These are phyloP conservation scores for Mythimna lalbum DNA, from an alignment of 2,888 invertebrate genomes.

Conservation along the genomic window DNA sequence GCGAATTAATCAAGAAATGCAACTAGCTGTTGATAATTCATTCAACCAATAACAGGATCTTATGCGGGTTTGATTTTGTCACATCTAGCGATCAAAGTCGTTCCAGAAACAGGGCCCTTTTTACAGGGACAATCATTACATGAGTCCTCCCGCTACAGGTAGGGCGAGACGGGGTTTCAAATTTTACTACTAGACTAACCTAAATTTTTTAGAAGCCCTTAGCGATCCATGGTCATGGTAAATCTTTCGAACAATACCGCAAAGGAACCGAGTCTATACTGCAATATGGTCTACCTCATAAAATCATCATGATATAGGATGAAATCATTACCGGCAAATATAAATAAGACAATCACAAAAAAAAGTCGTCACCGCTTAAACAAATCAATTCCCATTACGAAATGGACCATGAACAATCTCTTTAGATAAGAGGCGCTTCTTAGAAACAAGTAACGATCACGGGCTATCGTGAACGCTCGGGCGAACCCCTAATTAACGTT, in stretches of 20 bases:
- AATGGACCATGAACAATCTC: slow-evolving; percentile 41
- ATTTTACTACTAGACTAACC: too few species aligned
- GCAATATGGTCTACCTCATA: not conserved
- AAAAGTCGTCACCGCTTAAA: not conserved
- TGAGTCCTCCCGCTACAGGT: too few species aligned
- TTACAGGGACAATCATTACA: too few species aligned
- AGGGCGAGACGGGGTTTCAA: too few species aligned
- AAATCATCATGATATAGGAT: not conserved
- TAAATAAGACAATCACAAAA: not conserved
- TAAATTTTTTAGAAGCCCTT: too few species aligned
- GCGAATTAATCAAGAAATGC: too few species aligned
- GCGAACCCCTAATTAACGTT: slow-evolving; percentile 66
- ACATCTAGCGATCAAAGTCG: not conserved
- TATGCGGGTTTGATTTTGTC: not conserved
- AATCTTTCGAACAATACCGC: too few species aligned
- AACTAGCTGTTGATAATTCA: too few species aligned
- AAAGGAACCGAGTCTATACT: too few species aligned
- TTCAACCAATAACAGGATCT: too few species aligned
- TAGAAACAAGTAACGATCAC: slow-evolving; percentile 46
- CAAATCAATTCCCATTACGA: slow-evolving; percentile 37
- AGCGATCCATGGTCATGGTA: too few species aligned
- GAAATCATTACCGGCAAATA: not conserved
- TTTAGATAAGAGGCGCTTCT: slow-evolving; percentile 38
- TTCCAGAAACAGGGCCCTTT: not conserved
- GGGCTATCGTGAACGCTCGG: slow-evolving; percentile 56